Evolutionary conservation across 2,113 vertebrate species (phyloP), one percentile per base, ranked within the genome.

Genomic region (Brachypteracias leptosomus): DNA sequence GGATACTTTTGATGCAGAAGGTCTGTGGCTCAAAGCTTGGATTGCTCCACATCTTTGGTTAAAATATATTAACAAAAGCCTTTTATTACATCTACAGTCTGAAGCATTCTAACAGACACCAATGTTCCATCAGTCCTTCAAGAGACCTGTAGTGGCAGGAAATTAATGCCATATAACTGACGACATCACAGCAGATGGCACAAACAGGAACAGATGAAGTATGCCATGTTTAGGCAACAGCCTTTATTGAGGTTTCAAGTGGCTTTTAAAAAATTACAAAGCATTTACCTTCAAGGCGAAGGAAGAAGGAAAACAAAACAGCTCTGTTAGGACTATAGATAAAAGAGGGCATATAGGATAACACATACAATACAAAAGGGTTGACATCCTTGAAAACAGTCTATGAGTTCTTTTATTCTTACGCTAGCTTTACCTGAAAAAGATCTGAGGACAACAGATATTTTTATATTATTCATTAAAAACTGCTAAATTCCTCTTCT

Each of bases 11-110:
- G 91, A 97, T 96, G 96, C 65, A 95, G 96, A 97, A 97, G 93
- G 89, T 97, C 96, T 97, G 97, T 97, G 98, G 97, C 96, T 96
- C 94, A 95, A 98, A 96, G 90, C 98, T 98, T 98, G 98, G 98
- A 98, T 98, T 98, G 98, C 98, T 98, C 97, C 98, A 98, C 98
- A 98, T 99, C 98, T 99, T 99, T 99, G 98, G 98, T 99, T 98
- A 97, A 98, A 99, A 98, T 97, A 98, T 98, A 97, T 98, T 96
- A 97, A 98, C 98, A 98, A 98, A 98, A 98, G 97, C 97, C 98
- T 98, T 97, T 98, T 96, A 95, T 97, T 98, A 98, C 97, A 98
- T 97, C 97, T 97, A 97, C 95, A 98, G 97, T 97, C 97, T 97
- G 98, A 98, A 98, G 97, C 96, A 95, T 97, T 98, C 96, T 97